Percentiles rank a stretch among this genome's conserved stretches.
Evolutionary conservation across 2,113 vertebrate genomes (phyloP).

Genomic region (cattle (Bos taurus)): DNA sequence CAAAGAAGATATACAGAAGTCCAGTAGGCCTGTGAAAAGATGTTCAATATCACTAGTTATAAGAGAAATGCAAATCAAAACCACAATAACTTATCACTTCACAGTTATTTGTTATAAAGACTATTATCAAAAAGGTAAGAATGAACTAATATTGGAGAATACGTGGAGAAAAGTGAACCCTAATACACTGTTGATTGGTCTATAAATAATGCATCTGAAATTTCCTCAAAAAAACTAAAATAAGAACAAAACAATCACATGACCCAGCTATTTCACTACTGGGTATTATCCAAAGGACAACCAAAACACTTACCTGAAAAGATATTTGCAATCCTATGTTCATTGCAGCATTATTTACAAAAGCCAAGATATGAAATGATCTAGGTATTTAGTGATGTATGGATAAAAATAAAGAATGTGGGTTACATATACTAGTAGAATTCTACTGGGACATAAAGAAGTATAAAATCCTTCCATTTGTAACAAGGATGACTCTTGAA

Average conservation of each 20-base stretch:
- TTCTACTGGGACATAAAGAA: not conserved
- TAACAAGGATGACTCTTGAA: not conserved
- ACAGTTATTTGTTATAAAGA: not conserved
- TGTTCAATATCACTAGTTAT: not conserved
- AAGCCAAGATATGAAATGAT: not conserved
- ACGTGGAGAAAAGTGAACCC: fast-evolving
- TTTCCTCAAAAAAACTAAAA: not conserved
- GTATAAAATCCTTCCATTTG: not conserved
- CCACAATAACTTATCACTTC: not conserved
- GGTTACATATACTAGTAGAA: not conserved
- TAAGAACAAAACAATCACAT: not conserved
- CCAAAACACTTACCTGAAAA: not conserved
- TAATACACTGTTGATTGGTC: not conserved
- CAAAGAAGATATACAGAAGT: not conserved
- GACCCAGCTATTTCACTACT: not conserved
- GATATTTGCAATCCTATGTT: not conserved
- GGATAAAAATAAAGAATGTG: not conserved
- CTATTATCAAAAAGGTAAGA: not conserved
- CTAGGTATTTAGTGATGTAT: not conserved
- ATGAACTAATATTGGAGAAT: not conserved
- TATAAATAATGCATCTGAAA: not conserved
- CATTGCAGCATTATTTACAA: not conserved
- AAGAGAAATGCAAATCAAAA: not conserved
- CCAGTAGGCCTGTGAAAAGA: not conserved
- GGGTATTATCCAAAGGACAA: not conserved